A percentile compares a stretch with the other conserved stretches of the same genome.
Conservation (phyloP, 2,113 vertebrate species). For the Pogona vitticeps region DNA sequence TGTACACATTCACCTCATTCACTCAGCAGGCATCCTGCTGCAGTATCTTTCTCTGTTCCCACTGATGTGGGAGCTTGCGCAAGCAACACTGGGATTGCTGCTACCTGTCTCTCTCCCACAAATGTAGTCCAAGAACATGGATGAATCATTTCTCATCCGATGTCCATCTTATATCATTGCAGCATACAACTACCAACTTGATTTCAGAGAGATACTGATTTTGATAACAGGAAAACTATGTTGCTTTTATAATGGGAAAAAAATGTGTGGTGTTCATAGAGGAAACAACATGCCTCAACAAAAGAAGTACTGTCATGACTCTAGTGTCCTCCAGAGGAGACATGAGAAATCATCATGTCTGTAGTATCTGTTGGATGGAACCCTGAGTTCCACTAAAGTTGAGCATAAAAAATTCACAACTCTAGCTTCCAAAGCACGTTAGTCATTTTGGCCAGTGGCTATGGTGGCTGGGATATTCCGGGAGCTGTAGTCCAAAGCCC, state of each 20-base stretch:
- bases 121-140: neutral
- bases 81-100: too few species aligned
- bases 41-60: too few species aligned
- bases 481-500: too few species aligned
- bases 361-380: neutral
- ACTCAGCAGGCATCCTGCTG: too few species aligned
- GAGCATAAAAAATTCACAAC: too few species aligned
- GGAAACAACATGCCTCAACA: too few species aligned
- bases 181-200: neutral
- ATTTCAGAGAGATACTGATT: neutral
- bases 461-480: too few species aligned
- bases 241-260: neutral
- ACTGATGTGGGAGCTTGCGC: too few species aligned
- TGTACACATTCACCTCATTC: too few species aligned
- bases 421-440: too few species aligned
- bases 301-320: neutral
- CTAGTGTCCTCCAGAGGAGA: neutral
- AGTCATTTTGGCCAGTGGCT: too few species aligned
- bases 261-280: neutral
- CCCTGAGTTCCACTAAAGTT: neutral
- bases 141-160: neutral
- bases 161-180: neutral
- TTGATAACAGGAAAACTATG: neutral
- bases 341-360: neutral
- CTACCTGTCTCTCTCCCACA: neutral